These are phyloP conservation scores for western clawed frog (Xenopus tropicalis) DNA, from an alignment of 2,113 vertebrate genomes.

Conservation along the genomic window UCB_Xtro_10.0 CM004443.2:158182001-158182500, in stretches of 20 bases:
- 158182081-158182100: slow-evolving; percentile 78
- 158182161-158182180: slow-evolving; percentile 45
- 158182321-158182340: slow-evolving; percentile 63
- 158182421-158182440: not conserved
- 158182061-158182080: slow-evolving; percentile 69
- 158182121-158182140: slow-evolving; percentile 77
- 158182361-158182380: slow-evolving; percentile 50
- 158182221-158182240: slow-evolving; percentile 79
- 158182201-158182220: slow-evolving; percentile 83
- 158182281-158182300: slow-evolving; percentile 81
- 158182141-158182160: slow-evolving; percentile 63
- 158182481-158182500: not conserved
- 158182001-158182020: slow-evolving; percentile 56
- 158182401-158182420: not conserved
- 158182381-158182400: not conserved
- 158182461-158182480: not conserved
- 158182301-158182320: slow-evolving; percentile 76
- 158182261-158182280: slow-evolving; percentile 75
- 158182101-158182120: slow-evolving; percentile 80
- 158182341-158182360: slow-evolving; percentile 86
- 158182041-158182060: slow-evolving; percentile 67
- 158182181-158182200: slow-evolving; percentile 78
- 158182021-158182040: slow-evolving; percentile 56
- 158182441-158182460: not conserved
- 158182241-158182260: slow-evolving; percentile 67